Base-by-base conservation (phyloP, 2,113 vertebrate species). In the Sturnira hondurensis region DNA sequence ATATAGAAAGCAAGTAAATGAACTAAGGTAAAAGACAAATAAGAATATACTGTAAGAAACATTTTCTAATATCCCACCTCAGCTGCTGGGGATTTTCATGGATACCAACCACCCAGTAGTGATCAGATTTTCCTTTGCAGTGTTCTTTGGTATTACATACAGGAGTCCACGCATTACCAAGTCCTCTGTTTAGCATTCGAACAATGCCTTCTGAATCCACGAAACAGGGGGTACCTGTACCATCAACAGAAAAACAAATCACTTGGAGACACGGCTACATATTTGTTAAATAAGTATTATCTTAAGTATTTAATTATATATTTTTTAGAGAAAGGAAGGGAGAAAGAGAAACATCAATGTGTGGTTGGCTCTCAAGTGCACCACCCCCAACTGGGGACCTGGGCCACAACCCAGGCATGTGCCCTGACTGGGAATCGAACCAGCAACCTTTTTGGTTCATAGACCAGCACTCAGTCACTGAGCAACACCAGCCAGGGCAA, bases 31-130 rank as follows among this genome's bases (percentile, higher is more conserved):
- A 92, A 89, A 68, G 20, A 74, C 5, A 68, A 88, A 80, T 28
- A 65, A 50, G 56, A 83, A 81, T 17, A 92, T 4, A 91, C 33
- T 17, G 63, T 93, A 54, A 73, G 65, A 65, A 38, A 20, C 17
- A 81, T 54, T 76, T 58, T 50, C 36, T 67, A 89, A 94, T 8
- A 45, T 61, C 98, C 93, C 86, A 99, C 99, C 99, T 99, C 97
- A 99, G 98, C 97, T 99, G 99, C 97, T 99, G 99, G 14, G 99
- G 99, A 76, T 99, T 99, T 97, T 99, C 99, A 47, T 99, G 99
- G 67, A 99, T 95, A 13, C 99, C 99, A 28, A 99, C 99, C 16
- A 99, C 99, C 99, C 99, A 99, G 24, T 99, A 99, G 97, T 99
- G 99, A 95, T 99, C 99, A 0, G 99, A 99, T 89, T 99, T 99